Conservation (phyloP, 1,140 invertebrate species). For the Melipona quadrifasciata region DNA sequence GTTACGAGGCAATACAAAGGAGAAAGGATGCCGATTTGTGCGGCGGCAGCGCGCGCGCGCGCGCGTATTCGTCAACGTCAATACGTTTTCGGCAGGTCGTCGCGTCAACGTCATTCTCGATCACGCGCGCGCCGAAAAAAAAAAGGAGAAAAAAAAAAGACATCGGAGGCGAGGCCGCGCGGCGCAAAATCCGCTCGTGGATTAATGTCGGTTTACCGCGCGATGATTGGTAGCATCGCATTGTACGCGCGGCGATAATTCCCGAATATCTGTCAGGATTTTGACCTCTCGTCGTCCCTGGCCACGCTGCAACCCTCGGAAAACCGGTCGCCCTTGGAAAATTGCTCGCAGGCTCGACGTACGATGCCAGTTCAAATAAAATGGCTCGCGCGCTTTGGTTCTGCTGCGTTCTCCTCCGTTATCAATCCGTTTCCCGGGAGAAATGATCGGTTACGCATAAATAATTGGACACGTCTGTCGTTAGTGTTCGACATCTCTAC, state of each 20-base stretch:
- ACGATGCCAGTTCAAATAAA: not conserved
- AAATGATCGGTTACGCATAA: not conserved
- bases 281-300: not conserved
- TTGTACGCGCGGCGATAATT: slow-evolving; percentile 61
- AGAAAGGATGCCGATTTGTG: slow-evolving; percentile 1
- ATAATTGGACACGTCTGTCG: too few relatives aligned
- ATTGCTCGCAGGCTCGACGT: not conserved
- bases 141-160: slow-evolving; percentile 42
- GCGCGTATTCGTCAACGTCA: slow-evolving; percentile 66
- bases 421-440: not conserved
- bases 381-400: too few relatives aligned
- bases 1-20: slow-evolving; percentile 2
- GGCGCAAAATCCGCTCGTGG: slow-evolving; percentile 62
- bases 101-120: slow-evolving; percentile 71
- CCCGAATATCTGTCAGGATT: slow-evolving; percentile 51
- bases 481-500: too few relatives aligned
- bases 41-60: not conserved
- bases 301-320: not conserved
- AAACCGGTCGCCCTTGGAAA: not conserved
- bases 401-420: too few relatives aligned
- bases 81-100: slow-evolving; percentile 61
- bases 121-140: slow-evolving; percentile 29
- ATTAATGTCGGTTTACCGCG: slow-evolving; percentile 64
- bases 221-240: slow-evolving; percentile 61
- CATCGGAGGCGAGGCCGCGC: not conserved